Evolutionary conservation across 2,888 invertebrate genomes (phyloP).

Genomic region (Portevinia maculata): DNA sequence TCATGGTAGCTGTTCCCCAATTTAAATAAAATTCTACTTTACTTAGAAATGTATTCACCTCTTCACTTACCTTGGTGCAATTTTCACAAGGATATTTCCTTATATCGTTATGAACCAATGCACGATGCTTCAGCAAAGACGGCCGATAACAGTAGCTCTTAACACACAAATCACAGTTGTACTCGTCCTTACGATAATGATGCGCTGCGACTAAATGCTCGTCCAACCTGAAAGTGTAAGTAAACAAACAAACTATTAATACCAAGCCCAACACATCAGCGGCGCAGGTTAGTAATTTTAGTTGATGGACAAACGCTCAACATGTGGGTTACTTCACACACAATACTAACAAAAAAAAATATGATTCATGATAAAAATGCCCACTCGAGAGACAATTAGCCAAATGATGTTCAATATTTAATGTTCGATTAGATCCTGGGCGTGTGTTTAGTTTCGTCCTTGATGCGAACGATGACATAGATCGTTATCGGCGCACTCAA

Average conservation of each 20-base stretch:
- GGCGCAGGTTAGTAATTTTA: slow-evolving; percentile 66
- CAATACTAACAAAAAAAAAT: slow-evolving; percentile 38
- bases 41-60: slow-evolving; percentile 64
- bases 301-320: slow-evolving; percentile 51
- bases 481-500: slow-evolving; percentile 64
- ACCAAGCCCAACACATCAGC: slow-evolving; percentile 43
- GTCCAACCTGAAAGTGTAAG: slow-evolving; percentile 87
- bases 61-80: slow-evolving; percentile 89
- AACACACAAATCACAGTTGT: slow-evolving; percentile 92
- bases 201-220: slow-evolving; percentile 91
- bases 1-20: slow-evolving; percentile 25
- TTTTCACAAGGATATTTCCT: slow-evolving; percentile 97
- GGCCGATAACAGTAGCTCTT: slow-evolving; percentile 92
- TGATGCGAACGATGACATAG: slow-evolving; percentile 76
- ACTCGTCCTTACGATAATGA: slow-evolving; percentile 90
- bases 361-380: slow-evolving; percentile 64
- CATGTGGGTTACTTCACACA: slow-evolving; percentile 80
- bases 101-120: slow-evolving; percentile 90
- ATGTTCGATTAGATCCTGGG: slow-evolving; percentile 81
- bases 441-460: slow-evolving; percentile 76
- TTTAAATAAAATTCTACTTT: slow-evolving; percentile 6
- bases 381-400: slow-evolving; percentile 80
- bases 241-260: slow-evolving; percentile 51
- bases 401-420: slow-evolving; percentile 83
- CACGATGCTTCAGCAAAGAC: slow-evolving; percentile 91